Percentiles rank a stretch among this genome's conserved stretches.
Evolutionary conservation across 2,113 vertebrate species (phyloP).

Genomic region (Sarotherodon lohbergeri): DNA sequence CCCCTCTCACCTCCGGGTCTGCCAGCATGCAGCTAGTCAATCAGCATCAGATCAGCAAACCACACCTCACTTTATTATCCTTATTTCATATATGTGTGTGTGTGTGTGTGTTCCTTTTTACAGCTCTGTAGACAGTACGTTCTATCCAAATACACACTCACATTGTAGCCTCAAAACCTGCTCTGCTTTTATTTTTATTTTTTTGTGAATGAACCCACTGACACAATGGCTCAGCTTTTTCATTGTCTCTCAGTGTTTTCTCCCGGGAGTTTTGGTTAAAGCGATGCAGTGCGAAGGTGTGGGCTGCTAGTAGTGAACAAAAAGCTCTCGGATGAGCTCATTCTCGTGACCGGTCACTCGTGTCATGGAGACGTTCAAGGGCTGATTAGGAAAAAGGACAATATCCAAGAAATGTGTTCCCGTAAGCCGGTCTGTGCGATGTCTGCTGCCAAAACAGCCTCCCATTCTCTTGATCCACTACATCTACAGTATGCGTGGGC

Average conservation of each 20-base stretch:
- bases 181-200: constrained; percentile 1
- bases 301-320: neutral
- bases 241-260: neutral
- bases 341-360: neutral
- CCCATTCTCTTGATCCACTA: constrained; percentile 2
- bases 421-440: neutral
- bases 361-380: neutral
- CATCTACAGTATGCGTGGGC: neutral
- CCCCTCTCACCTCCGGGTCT: neutral
- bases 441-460: constrained; percentile 4
- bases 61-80: neutral
- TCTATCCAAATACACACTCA: neutral
- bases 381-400: neutral
- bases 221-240: constrained; percentile 8
- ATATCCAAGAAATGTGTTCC: neutral
- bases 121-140: neutral
- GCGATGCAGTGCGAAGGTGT: neutral
- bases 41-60: neutral
- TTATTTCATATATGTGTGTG: neutral
- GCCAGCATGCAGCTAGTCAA: neutral
- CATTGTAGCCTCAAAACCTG: neutral
- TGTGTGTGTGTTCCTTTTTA: neutral
- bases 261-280: neutral
- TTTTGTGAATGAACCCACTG: constrained; percentile 39
- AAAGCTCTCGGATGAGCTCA: constrained; percentile 17